Percentiles rank a stretch among this genome's conserved stretches.
Conservation (phyloP, 2,113 vertebrate genomes). For the Dicentrarchus labrax region DNA sequence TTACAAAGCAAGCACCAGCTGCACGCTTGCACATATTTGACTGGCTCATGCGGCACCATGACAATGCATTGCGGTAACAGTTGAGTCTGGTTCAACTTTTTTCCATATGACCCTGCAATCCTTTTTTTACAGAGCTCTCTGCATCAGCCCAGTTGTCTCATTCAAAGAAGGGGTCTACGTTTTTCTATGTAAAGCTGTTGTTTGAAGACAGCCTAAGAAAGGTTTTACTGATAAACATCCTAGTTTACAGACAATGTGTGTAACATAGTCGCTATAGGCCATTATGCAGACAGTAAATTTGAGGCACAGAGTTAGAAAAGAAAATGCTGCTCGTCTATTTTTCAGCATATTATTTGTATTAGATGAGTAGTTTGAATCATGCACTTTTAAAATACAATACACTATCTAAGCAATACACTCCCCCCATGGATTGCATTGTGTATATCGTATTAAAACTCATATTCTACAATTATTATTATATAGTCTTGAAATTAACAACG, state of each 20-base stretch:
- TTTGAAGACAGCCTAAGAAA: background rate
- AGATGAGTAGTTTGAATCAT: background rate
- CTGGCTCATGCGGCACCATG: background rate
- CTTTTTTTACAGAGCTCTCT: background rate
- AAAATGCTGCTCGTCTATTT: background rate
- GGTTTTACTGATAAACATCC: background rate
- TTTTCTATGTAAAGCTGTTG: background rate
- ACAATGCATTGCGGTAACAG: background rate
- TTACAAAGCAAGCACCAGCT: background rate
- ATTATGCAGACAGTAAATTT: background rate
- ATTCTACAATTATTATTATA: too few relatives aligned
- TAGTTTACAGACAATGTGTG: background rate
- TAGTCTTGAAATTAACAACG: too few relatives aligned
- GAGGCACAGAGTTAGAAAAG: background rate
- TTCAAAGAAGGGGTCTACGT: background rate
- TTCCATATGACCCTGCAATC: background rate
- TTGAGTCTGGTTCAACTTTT: background rate
- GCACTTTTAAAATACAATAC: background rate
- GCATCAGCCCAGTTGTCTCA: background rate
- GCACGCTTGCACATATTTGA: background rate
- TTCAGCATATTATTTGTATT: background rate
- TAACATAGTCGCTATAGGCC: background rate
- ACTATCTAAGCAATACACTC: background rate
- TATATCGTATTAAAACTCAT: background rate
- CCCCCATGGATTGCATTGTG: background rate